These are phyloP conservation scores for Luperina nickerlii DNA, from an alignment of 2,888 invertebrate genomes.

Conservation along the genomic window DNA sequence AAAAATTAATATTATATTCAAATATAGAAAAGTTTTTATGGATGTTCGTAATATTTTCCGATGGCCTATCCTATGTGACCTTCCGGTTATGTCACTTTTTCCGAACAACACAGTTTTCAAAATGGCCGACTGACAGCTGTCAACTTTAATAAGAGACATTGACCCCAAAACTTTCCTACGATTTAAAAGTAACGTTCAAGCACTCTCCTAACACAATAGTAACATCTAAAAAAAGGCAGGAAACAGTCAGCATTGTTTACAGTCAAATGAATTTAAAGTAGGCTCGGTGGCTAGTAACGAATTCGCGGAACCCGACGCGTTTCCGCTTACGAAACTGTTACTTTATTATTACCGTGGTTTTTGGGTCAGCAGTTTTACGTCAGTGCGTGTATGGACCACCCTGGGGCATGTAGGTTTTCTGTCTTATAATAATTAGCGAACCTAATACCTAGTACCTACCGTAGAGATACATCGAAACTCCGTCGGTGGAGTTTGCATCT, in stretches of 20 bases:
- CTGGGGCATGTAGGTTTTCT: no score
- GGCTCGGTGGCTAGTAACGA: slow-evolving; percentile 49
- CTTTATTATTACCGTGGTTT: slow-evolving; percentile 30
- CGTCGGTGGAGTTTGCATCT: no score
- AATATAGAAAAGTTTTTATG: no score
- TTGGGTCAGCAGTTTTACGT: slow-evolving; percentile 26
- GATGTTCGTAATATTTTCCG: no score
- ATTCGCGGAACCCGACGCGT: slow-evolving; percentile 51
- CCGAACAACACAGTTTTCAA: neutral
- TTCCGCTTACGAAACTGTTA: slow-evolving; percentile 40
- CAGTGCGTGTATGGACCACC: slow-evolving; percentile 3
- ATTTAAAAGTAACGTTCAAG: slow-evolving; percentile 15
- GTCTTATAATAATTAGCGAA: no score
- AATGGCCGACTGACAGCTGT: slow-evolving; percentile 20
- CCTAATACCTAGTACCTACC: no score
- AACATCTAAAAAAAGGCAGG: slow-evolving; percentile 69
- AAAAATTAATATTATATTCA: no score
- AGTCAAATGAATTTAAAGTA: slow-evolving; percentile 62
- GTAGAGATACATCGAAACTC: no score
- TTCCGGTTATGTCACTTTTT: neutral
- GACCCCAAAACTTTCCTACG: slow-evolving; percentile 24
- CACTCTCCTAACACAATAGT: slow-evolving; percentile 32
- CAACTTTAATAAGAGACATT: neutral
- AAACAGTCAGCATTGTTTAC: slow-evolving; percentile 64
- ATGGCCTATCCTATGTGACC: neutral